Percentiles rank a stretch among this genome's conserved stretches.
phyloP scores from a whole-genome alignment of 2,113 vertebrate genomes.

The Urocitellus parryii region DNA sequence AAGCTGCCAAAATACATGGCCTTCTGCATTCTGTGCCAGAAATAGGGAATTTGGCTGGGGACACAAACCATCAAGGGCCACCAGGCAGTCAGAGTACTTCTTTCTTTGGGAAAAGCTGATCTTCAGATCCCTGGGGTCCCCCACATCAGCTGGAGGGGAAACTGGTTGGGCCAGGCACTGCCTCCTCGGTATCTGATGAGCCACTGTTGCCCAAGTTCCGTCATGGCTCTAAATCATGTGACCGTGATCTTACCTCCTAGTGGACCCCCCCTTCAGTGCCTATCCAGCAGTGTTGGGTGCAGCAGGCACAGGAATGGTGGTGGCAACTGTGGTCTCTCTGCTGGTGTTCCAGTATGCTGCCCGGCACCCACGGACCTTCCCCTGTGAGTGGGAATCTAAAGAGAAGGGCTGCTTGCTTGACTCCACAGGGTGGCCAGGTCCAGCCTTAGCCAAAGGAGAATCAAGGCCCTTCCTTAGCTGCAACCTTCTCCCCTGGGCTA shows the following conservation, averaged over 20 bases:
- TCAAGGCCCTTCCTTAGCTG: neutral
- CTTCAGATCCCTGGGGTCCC: neutral
- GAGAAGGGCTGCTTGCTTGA: neutral
- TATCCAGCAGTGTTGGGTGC: slow-evolving; percentile 92
- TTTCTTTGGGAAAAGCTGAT: neutral
- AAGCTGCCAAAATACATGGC: neutral
- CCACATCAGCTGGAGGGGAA: accelerated
- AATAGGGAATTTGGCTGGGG: neutral
- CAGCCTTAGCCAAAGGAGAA: neutral
- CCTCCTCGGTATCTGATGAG: accelerated
- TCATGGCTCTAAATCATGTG: neutral
- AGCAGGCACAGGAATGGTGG: slow-evolving; percentile 90
- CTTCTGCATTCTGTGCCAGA: neutral
- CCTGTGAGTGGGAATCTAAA: slow-evolving; percentile 87
- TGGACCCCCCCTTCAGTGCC: slow-evolving; percentile 88
- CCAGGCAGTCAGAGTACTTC: neutral
- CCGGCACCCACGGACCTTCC: slow-evolving; percentile 90
- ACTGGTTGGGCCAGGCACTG: neutral
- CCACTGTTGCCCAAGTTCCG: neutral
- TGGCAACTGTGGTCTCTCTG: slow-evolving; percentile 86
- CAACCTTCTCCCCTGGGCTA: neutral
- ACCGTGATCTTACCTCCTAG: slow-evolving; percentile 86
- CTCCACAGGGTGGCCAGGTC: neutral
- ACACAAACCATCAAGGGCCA: neutral
- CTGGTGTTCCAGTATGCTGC: slow-evolving; percentile 90